Conservation (phyloP, 1,140 invertebrate species). For the Drosophila sp. region DNA sequence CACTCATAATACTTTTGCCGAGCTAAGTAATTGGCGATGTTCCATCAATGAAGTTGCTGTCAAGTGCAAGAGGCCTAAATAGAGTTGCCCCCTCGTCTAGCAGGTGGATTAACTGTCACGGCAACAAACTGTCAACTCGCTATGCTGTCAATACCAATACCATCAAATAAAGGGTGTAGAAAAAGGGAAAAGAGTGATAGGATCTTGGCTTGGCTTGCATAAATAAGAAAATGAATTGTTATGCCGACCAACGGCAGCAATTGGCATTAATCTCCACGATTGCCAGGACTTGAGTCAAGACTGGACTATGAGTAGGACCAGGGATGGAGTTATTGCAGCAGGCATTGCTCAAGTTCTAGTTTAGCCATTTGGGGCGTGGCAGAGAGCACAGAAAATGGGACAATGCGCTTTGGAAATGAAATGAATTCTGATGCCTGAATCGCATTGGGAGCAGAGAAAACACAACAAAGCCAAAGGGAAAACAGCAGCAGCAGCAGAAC, state of each 20-base stretch:
- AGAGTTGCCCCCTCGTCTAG: constrained; percentile 41
- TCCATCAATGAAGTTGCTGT: constrained; percentile 23
- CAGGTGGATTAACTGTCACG: constrained; percentile 65
- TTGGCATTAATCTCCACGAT: constrained; percentile 65
- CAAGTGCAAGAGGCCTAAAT: constrained; percentile 18
- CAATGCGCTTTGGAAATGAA: constrained; percentile 38
- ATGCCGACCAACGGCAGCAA: constrained; percentile 41
- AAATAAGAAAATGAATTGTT: constrained; percentile 79
- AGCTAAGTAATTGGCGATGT: constrained; percentile 44
- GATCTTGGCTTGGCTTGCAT: neutral
- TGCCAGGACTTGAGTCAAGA: neutral
- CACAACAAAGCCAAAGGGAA: constrained; percentile 23
- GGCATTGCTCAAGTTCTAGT: constrained; percentile 11
- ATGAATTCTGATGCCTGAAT: constrained; percentile 14
- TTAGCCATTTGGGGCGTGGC: constrained; percentile 54
- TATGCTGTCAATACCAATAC: too few species aligned
- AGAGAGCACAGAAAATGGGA: constrained; percentile 36
- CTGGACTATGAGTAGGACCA: neutral
- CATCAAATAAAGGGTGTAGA: constrained; percentile 15
- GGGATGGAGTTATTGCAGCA: constrained; percentile 7
- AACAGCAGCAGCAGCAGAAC: constrained; percentile 35
- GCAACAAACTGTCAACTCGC: constrained; percentile 39
- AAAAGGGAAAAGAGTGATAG: neutral
- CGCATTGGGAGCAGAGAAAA: constrained; percentile 31
- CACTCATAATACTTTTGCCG: constrained; percentile 31